Conservation (phyloP, 2,888 invertebrate genomes). For the Ophion ellenae region DNA sequence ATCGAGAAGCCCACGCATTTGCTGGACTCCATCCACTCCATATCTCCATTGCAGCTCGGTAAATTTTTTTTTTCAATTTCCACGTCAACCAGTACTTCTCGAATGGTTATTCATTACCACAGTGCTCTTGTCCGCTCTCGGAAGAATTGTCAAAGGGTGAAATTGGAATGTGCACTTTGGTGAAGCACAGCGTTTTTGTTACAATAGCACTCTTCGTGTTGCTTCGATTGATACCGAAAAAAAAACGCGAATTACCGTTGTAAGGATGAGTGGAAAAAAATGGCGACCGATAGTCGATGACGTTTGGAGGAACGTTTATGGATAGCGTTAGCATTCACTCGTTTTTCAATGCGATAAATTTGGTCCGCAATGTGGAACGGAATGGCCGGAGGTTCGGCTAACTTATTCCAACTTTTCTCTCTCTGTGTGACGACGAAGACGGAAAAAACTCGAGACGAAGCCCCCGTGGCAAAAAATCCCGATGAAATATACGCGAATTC, state of each 20-base stretch:
- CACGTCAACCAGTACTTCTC: background rate
- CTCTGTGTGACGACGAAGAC: conserved; percentile 4
- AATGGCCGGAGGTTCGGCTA: conserved; percentile 32
- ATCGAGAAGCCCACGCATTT: background rate
- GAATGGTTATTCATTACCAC: background rate
- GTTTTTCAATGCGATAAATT: conserved; percentile 58
- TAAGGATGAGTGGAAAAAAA: conserved; percentile 3
- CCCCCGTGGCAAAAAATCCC: conserved; percentile 34
- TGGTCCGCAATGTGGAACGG: conserved; percentile 30
- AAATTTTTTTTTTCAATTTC: background rate
- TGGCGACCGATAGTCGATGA: conserved; percentile 26
- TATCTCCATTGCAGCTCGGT: background rate
- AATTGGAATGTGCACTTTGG: background rate
- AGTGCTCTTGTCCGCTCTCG: background rate
- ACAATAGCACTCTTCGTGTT: too few relatives aligned
- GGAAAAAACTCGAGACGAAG: conserved; percentile 31
- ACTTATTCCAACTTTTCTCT: conserved; percentile 41
- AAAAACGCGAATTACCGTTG: background rate
- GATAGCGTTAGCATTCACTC: conserved; percentile 17
- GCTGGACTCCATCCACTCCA: background rate
- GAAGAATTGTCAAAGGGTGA: background rate
- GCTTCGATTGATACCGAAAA: too few relatives aligned
- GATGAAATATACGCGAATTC: conserved; percentile 52
- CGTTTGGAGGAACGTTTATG: background rate
- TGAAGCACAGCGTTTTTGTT: background rate